Conservation (phyloP, 2,888 invertebrate genomes). For the Eucriotettix oculatus region DNA sequence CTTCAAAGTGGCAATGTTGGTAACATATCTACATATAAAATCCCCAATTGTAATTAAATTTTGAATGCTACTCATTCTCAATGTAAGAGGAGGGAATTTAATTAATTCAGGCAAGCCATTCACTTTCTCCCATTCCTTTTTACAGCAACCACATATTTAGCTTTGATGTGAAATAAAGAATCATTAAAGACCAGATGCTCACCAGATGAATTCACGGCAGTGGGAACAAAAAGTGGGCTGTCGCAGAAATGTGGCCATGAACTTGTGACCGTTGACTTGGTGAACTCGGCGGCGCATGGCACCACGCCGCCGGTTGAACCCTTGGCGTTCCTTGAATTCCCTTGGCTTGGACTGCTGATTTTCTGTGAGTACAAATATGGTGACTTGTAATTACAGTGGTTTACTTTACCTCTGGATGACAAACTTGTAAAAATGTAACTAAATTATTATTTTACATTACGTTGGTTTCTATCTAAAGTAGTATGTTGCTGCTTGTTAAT, state of each 20-base stretch:
- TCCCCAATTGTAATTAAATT: no score
- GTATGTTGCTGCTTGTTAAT: no score
- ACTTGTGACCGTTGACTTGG: constrained; percentile 96
- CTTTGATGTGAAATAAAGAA: no score
- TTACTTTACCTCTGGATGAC: background rate
- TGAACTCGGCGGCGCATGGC: constrained; percentile 97
- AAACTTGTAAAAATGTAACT: background rate
- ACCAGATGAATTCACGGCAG: constrained; percentile 99
- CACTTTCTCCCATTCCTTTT: no score
- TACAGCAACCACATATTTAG: no score
- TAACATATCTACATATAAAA: no score
- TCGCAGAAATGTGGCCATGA: constrained; percentile 97
- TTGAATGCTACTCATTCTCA: no score
- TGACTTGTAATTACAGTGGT: background rate
- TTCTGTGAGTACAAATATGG: constrained; percentile 23
- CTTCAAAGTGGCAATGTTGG: no score
- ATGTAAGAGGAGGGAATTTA: no score
- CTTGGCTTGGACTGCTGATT: constrained; percentile 37
- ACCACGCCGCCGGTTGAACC: constrained; percentile 88
- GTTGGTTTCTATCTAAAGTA: background rate
- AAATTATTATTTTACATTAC: background rate
- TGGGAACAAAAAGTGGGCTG: constrained; percentile 99
- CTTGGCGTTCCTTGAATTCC: constrained; percentile 90
- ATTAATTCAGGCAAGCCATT: no score
- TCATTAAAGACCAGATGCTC: no score